Evolutionary conservation across 1,140 invertebrate genomes (phyloP).

Genomic region (Phymorhynchus buccinoides): DNA sequence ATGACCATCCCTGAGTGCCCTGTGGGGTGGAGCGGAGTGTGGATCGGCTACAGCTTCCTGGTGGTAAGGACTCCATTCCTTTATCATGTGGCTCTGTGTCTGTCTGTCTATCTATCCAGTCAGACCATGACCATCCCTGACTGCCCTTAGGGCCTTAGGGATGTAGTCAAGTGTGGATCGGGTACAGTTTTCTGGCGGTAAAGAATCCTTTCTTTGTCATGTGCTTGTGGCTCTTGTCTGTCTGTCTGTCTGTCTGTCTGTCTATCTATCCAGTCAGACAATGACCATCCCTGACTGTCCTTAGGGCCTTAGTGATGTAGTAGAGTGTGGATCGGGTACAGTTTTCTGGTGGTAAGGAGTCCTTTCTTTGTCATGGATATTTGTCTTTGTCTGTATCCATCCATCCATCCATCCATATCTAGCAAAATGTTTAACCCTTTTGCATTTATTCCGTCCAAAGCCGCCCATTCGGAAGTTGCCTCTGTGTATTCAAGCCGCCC

Average conservation of each 20-base stretch:
- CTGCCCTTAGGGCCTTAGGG: conserved; percentile 91
- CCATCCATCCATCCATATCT: too few species aligned
- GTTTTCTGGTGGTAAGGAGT: conserved; percentile 93
- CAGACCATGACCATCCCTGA: conserved; percentile 86
- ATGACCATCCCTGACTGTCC: conserved; percentile 92
- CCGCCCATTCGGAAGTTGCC: too few species aligned
- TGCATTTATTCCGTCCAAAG: too few species aligned
- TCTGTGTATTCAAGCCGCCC: too few species aligned
- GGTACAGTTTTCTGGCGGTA: conserved; percentile 98
- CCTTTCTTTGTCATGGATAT: not conserved
- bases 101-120: not conserved
- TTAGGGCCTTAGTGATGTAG: conserved; percentile 90
- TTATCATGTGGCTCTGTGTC: not conserved
- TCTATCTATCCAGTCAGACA: too few species aligned
- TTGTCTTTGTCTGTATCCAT: not conserved
- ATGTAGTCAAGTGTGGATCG: conserved; percentile 95
- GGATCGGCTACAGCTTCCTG: conserved; percentile 98
- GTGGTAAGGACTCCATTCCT: conserved; percentile 84
- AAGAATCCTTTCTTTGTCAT: conserved; percentile 63
- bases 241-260: conserved; percentile 1
- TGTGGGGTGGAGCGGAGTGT: conserved; percentile 92
- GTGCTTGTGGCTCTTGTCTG: not conserved
- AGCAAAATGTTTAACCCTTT: too few species aligned
- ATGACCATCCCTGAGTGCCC: conserved; percentile 89
- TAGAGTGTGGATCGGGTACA: conserved; percentile 96